Percentiles rank a stretch among this genome's conserved stretches.
Evolutionary conservation across 2,888 invertebrate species (phyloP).

Genomic region (Hetaerina titia): DNA sequence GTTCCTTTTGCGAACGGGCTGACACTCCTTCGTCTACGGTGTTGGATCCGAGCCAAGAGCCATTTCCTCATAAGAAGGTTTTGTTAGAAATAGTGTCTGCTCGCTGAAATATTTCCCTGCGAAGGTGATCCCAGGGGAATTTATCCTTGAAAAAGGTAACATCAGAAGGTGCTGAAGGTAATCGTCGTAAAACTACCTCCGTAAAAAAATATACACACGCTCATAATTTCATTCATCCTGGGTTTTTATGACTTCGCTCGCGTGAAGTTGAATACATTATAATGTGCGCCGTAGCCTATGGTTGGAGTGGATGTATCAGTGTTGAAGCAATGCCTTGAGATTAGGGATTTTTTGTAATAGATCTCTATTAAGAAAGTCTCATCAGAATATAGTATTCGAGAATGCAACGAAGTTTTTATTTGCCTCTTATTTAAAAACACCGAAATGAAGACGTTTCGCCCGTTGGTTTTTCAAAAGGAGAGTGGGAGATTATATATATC

Average conservation of each 20-base stretch:
- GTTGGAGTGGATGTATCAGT: neutral
- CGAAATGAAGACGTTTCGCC: neutral
- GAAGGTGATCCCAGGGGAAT: neutral
- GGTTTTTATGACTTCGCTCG: neutral
- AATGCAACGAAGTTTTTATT: neutral
- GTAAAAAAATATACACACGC: neutral
- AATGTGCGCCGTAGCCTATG: neutral
- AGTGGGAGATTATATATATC: too few species aligned
- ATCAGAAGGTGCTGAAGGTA: neutral
- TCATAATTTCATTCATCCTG: neutral
- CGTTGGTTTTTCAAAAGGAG: neutral
- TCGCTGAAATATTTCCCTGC: neutral
- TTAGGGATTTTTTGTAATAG: neutral
- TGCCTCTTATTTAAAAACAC: neutral
- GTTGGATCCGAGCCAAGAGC: neutral
- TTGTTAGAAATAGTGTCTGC: neutral
- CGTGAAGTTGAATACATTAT: slow-evolving; percentile 1
- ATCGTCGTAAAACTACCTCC: neutral
- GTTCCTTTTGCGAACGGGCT: too few species aligned
- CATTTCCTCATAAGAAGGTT: neutral
- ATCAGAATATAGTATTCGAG: neutral
- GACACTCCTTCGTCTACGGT: neutral
- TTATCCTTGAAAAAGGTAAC: neutral
- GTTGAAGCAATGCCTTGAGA: neutral
- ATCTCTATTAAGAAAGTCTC: neutral